A percentile compares a stretch with the other conserved stretches of the same genome.
phyloP scores from a whole-genome alignment of 2,797 vertebrate species.

The Poeciliopsis infans region DNA sequence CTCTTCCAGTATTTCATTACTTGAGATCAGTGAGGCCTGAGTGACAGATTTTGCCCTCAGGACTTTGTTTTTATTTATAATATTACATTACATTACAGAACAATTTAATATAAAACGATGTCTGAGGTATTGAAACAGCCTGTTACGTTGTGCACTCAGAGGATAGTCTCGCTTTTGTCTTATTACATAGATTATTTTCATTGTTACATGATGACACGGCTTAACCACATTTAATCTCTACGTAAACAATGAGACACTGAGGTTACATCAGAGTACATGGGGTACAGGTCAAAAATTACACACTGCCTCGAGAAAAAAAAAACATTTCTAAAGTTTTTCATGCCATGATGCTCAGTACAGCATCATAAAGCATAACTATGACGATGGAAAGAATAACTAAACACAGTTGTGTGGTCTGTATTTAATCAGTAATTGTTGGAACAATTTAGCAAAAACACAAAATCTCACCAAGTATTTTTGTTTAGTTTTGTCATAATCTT shows the following conservation, averaged over 20 bases:
- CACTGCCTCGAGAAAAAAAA: background rate
- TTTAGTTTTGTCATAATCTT: too few relatives aligned
- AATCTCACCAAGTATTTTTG: too few relatives aligned
- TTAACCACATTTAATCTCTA: conserved; percentile 19
- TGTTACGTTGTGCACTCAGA: conserved; percentile 24
- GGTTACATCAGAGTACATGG: background rate
- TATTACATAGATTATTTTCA: conserved; percentile 29
- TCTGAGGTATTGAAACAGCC: conserved; percentile 27
- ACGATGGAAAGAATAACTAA: background rate
- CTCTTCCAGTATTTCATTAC: conserved; percentile 61
- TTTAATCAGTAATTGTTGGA: background rate
- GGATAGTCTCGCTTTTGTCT: conserved; percentile 24
- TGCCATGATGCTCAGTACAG: background rate
- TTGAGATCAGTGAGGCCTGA: conserved; percentile 60
- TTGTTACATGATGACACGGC: conserved; percentile 6
- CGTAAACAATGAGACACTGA: background rate
- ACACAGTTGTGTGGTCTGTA: background rate
- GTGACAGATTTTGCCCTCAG: conserved; percentile 51
- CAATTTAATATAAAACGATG: conserved; percentile 29
- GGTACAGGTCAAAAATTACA: conserved; percentile 1
- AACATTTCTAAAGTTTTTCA: background rate
- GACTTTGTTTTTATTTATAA: conserved; percentile 39
- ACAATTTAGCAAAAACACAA: background rate
- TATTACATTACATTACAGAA: conserved; percentile 39
- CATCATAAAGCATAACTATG: background rate